Base-by-base conservation (phyloP, 2,113 vertebrate genomes). In the Solea solea region DNA sequence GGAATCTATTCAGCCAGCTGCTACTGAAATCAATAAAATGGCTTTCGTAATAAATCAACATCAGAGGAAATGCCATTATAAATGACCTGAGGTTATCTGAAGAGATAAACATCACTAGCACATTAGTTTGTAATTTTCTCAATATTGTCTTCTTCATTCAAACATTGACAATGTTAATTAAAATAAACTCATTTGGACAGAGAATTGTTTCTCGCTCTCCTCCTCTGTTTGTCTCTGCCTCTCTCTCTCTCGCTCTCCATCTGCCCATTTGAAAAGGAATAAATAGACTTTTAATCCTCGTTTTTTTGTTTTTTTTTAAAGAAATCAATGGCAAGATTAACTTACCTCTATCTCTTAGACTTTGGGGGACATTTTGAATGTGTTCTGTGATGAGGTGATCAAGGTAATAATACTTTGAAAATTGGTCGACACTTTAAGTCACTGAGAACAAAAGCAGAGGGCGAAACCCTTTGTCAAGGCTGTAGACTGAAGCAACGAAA, bases 151-250 rank as follows among this genome's bases (percentile, higher is more conserved):
- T 76, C 66, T 58, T 65, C 46, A 56, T 82, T 82, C 68, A 76
- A 82, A 88, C 75, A 88, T 64, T 76, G 78, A 77, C 69, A 65
- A 34, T 74, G 64, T 76, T 79, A 84, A 90, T 90, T 82, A 82
- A 78, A 76, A 40, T 69, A 69, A 83, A 86, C 9, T 55, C 54
- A 72, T 78, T 80, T 71, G 39, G 21, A 58, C 45, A 72, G 27
- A 56, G 5, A 80, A 64, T 41, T 69, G 9, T 27, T 10, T 16
- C 55, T 70, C 25, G 39, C 45, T 34, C 34, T 34, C 34, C 5
- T 6, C 5, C 50, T 25, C 53, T 59, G n/a, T 44, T 13, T 42
- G 15, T 15, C 56, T 21, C 34, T 34, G 14, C 14, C 57, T 48
- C 13, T 16, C 55, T 70, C 25, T 42, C 45, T 34, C 34, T 34